Percentiles rank a stretch among this genome's conserved stretches.
Evolutionary conservation across 2,888 invertebrate genomes (phyloP).

Genomic region (Fragum fragum): DNA sequence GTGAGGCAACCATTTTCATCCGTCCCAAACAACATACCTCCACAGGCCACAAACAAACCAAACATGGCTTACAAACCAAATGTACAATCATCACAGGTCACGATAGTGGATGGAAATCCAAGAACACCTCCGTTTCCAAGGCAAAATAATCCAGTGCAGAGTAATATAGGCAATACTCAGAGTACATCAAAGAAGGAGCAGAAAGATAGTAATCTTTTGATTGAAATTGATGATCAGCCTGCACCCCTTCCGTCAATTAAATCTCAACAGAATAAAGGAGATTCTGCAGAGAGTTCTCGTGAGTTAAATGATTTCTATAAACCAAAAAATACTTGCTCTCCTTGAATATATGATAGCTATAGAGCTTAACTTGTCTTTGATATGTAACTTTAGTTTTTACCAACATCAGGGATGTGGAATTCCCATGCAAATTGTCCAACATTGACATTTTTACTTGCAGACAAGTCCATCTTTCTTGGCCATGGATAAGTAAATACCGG

Average conservation of each 20-base stretch:
- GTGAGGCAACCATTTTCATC: neutral
- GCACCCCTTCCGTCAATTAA: neutral
- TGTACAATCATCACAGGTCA: neutral
- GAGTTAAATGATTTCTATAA: neutral
- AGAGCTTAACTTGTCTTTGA: no score
- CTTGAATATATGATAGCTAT: no score
- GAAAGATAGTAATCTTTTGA: neutral
- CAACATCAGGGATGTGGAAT: no score
- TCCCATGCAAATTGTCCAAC: no score
- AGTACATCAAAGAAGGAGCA: neutral
- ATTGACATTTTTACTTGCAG: no score
- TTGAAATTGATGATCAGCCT: neutral
- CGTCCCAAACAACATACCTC: constrained; percentile 7
- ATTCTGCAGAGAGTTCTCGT: neutral
- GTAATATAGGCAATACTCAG: neutral
- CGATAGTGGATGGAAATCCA: neutral
- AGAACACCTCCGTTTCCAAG: constrained; percentile 5
- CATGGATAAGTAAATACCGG: no score
- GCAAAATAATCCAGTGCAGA: neutral
- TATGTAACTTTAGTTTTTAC: no score
- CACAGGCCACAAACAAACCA: neutral
- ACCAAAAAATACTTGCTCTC: no score
- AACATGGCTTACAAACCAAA: neutral
- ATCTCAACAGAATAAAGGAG: constrained; percentile 24
- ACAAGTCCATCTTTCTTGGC: no score